Percentiles rank a stretch among this genome's conserved stretches.
Evolutionary conservation across 37 sponge, comb jelly and placozoan species (phyloP).

Genomic region (Amphimedon queenslandica): DNA sequence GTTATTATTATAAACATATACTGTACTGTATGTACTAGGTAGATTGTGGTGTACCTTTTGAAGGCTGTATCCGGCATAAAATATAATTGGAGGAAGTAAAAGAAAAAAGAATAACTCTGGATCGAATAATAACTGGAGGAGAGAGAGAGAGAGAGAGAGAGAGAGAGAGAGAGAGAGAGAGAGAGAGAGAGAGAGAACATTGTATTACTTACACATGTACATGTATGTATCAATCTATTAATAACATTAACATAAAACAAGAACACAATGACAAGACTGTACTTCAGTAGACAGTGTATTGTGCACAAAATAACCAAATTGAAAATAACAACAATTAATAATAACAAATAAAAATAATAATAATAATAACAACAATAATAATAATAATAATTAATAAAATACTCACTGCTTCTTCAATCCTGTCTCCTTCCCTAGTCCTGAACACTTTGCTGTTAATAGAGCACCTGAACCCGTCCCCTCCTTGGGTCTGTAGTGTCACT

Average conservation of each 20-base stretch:
- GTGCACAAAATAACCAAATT: background rate
- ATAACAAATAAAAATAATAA: background rate
- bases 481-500: constrained; percentile 1
- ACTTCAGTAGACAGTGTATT: constrained; percentile 5
- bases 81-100: constrained; percentile 95
- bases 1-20: background rate
- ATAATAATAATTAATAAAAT: background rate
- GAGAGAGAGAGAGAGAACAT: background rate
- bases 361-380: too few species aligned
- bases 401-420: constrained; percentile 37
- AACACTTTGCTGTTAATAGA: constrained; percentile 27
- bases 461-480: constrained; percentile 12
- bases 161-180: background rate
- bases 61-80: constrained; percentile 92
- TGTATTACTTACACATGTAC: background rate
- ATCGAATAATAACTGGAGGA: constrained; percentile 83
- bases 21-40: too few species aligned
- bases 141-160: too few species aligned
- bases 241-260: background rate
- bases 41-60: constrained; percentile 82
- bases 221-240: background rate
- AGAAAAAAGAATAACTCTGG: constrained; percentile 96
- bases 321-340: background rate
- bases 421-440: constrained; percentile 18
- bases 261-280: background rate